phyloP scores from a whole-genome alignment of 1,140 invertebrate species.

The Trialeurodes vaporariorum region DNA sequence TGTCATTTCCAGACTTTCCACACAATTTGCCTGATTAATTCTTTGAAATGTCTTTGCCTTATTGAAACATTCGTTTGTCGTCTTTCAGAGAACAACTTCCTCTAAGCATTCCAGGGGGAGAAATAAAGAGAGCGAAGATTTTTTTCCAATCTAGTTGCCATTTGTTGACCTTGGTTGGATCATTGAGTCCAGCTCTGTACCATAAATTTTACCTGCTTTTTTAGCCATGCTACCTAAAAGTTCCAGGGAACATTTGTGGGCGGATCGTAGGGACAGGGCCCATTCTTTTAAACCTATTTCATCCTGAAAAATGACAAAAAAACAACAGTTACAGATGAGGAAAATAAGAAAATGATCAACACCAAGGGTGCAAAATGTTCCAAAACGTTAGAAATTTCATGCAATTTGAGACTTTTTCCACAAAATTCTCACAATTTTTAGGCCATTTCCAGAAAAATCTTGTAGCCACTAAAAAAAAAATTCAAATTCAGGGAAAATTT shows the following conservation, averaged over 20 bases:
- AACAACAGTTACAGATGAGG: too few species aligned
- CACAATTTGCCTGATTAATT: too few species aligned
- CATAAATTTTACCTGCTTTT: conserved; percentile 80
- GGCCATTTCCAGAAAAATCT: too few species aligned
- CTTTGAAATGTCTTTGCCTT: neutral
- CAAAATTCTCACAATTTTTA: too few species aligned
- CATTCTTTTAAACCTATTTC: conserved; percentile 93
- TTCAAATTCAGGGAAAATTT: too few species aligned
- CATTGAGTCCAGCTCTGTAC: neutral
- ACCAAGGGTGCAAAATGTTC: too few species aligned
- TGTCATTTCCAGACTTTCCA: too few species aligned
- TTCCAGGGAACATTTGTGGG: conserved; percentile 86
- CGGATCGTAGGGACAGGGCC: conserved; percentile 75
- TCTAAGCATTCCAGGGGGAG: neutral
- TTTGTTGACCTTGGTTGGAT: neutral
- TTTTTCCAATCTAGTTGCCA: neutral
- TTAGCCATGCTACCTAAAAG: conserved; percentile 86
- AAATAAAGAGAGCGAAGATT: neutral
- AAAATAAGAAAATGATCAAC: too few species aligned
- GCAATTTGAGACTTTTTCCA: too few species aligned
- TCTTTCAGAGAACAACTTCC: neutral
- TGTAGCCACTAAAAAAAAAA: too few species aligned
- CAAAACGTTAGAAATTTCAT: too few species aligned
- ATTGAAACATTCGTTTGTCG: neutral
- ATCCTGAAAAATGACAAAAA: too few species aligned